phyloP scores from a whole-genome alignment of 2,113 vertebrate species.

The Arenaria interpres region DNA sequence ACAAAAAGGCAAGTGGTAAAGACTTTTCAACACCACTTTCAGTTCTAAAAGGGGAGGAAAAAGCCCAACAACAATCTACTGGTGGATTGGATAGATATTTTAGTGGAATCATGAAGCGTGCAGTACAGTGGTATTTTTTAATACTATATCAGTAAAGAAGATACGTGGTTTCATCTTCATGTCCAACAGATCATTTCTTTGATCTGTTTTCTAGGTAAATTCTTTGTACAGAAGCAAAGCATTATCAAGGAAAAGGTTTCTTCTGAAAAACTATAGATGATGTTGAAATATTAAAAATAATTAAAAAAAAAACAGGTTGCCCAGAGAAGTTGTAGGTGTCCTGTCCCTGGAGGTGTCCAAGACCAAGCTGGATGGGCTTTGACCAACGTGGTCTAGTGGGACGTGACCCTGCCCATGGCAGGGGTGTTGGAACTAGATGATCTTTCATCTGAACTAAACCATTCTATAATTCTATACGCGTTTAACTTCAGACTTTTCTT shows the following conservation, averaged over 20 bases:
- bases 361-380: not conserved
- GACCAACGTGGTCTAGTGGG: not conserved
- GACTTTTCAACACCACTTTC: constrained; percentile 23
- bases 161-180: constrained; percentile 30
- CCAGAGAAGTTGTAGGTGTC: not conserved
- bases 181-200: constrained; percentile 44
- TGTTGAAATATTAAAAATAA: not conserved
- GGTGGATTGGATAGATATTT: constrained; percentile 50
- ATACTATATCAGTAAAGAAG: constrained; percentile 41
- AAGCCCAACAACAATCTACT: constrained; percentile 26
- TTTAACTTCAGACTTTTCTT: constrained; percentile 52
- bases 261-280: not conserved
- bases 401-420: not conserved
- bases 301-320: not conserved
- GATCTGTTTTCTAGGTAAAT: constrained; percentile 39
- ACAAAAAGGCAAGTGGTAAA: constrained; percentile 65
- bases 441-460: not conserved
- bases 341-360: not conserved
- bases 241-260: not conserved
- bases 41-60: not conserved
- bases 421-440: not conserved
- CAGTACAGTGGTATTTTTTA: constrained; percentile 14
- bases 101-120: not conserved
- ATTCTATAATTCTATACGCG: not conserved
- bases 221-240: constrained; percentile 47